These are phyloP conservation scores for Hydrolagus affinis DNA, from an alignment of 2,113 vertebrate genomes.

Conservation along the genomic window DNA sequence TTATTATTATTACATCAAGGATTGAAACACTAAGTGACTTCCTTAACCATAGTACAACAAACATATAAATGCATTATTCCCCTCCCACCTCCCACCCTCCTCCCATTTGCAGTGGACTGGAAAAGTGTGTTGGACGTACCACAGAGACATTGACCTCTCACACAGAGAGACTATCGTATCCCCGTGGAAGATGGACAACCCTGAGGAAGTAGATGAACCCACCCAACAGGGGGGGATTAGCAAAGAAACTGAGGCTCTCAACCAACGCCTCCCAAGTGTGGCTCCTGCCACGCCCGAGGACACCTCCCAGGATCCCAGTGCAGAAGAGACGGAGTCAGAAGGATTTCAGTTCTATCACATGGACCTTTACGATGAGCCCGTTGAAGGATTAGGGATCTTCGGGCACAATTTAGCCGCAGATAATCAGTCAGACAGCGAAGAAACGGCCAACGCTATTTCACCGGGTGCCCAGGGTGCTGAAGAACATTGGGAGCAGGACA, in stretches of 20 bases:
- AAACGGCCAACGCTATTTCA: slow-evolving; percentile 32
- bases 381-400: slow-evolving; percentile 59
- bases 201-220: neutral
- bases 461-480: neutral
- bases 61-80: too few relatives aligned
- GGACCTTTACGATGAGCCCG: slow-evolving; percentile 67
- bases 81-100: too few relatives aligned
- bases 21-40: too few relatives aligned
- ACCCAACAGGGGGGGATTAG: too few relatives aligned
- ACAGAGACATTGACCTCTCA: neutral
- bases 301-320: slow-evolving; percentile 23
- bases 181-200: neutral
- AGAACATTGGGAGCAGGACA: neutral
- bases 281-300: neutral
- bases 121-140: neutral
- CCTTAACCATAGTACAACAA: too few relatives aligned
- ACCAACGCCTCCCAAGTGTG: neutral
- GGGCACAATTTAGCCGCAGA: slow-evolving; percentile 47
- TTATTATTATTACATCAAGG: too few relatives aligned
- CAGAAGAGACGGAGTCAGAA: slow-evolving; percentile 36
- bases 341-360: slow-evolving; percentile 51
- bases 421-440: slow-evolving; percentile 35
- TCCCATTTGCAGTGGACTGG: neutral
- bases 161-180: neutral
- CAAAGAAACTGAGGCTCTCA: neutral